Conservation (phyloP, 2,888 invertebrate species). For the Orthonevra nobilis region DNA sequence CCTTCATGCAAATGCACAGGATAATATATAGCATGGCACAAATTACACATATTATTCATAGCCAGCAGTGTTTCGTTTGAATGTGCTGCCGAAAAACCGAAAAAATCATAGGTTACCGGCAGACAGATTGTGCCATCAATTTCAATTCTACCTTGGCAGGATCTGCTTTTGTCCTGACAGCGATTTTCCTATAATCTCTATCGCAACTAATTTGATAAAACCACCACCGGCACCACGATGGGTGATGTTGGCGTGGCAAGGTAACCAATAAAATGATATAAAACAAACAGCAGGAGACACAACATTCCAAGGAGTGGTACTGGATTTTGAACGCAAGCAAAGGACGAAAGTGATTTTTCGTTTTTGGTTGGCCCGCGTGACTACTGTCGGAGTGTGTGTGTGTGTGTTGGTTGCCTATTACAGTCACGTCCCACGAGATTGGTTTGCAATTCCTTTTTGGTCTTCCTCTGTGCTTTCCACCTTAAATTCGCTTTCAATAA, state of each 20-base stretch:
- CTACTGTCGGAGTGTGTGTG: conserved; percentile 36
- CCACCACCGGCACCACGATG: conserved; percentile 54
- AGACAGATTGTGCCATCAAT: conserved; percentile 62
- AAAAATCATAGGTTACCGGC: conserved; percentile 60
- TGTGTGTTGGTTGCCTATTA: conserved; percentile 62
- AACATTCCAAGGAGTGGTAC: conserved; percentile 8
- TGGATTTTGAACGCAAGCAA: conserved; percentile 14
- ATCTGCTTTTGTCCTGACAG: conserved; percentile 1
- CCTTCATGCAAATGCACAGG: conserved; percentile 39
- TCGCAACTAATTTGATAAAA: conserved; percentile 67
- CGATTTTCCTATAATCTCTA: conserved; percentile 28
- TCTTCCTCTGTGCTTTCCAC: conserved; percentile 38
- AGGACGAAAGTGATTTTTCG: conserved; percentile 43
- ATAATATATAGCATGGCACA: conserved; percentile 39
- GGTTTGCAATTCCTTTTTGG: conserved; percentile 46
- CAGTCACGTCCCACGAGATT: conserved; percentile 66
- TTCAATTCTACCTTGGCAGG: conserved; percentile 60
- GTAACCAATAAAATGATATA: conserved; percentile 51
- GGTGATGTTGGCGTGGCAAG: conserved; percentile 40
- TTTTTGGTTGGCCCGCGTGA: conserved; percentile 5
- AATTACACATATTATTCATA: conserved; percentile 65
- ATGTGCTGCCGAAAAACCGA: conserved; percentile 9
- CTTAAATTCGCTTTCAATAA: conserved; percentile 71
- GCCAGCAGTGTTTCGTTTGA: not conserved
- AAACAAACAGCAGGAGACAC: conserved; percentile 47